Evolutionary conservation across 2,888 invertebrate genomes (phyloP).

Genomic region (Hedychridium roseum): DNA sequence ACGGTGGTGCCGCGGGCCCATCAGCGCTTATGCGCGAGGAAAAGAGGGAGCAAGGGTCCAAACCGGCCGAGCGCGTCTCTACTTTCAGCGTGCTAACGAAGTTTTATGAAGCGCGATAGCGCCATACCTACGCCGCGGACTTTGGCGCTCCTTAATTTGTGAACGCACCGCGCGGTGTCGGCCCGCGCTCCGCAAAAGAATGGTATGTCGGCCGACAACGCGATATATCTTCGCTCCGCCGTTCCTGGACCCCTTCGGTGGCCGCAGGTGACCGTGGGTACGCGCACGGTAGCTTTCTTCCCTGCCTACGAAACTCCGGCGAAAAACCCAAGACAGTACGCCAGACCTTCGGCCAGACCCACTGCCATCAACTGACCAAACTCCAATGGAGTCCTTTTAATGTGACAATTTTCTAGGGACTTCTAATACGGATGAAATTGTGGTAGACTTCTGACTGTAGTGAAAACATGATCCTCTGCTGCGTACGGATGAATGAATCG

Average conservation of each 20-base stretch:
- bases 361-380: too few species aligned
- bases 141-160: slow-evolving; percentile 61
- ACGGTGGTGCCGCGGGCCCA: slow-evolving; percentile 38
- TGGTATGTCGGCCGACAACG: slow-evolving; percentile 59
- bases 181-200: slow-evolving; percentile 51
- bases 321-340: too few species aligned
- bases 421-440: too few species aligned
- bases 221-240: slow-evolving; percentile 54
- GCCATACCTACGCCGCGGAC: slow-evolving; percentile 51
- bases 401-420: too few species aligned
- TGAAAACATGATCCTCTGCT: too few species aligned
- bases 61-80: slow-evolving; percentile 30
- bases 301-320: too few species aligned
- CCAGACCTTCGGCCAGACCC: too few species aligned
- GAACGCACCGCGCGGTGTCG: slow-evolving; percentile 52
- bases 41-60: slow-evolving; percentile 10
- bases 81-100: slow-evolving; percentile 51
- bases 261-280: slow-evolving; percentile 26
- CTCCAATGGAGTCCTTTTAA: too few species aligned
- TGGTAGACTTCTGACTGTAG: too few species aligned
- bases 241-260: slow-evolving; percentile 36
- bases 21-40: slow-evolving; percentile 27
- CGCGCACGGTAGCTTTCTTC: slow-evolving; percentile 37
- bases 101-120: slow-evolving; percentile 62
- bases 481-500: too few species aligned